A percentile compares a stretch with the other conserved stretches of the same genome.
phyloP scores from a whole-genome alignment of 2,888 invertebrate genomes.

The Anthophora plumipes region DNA sequence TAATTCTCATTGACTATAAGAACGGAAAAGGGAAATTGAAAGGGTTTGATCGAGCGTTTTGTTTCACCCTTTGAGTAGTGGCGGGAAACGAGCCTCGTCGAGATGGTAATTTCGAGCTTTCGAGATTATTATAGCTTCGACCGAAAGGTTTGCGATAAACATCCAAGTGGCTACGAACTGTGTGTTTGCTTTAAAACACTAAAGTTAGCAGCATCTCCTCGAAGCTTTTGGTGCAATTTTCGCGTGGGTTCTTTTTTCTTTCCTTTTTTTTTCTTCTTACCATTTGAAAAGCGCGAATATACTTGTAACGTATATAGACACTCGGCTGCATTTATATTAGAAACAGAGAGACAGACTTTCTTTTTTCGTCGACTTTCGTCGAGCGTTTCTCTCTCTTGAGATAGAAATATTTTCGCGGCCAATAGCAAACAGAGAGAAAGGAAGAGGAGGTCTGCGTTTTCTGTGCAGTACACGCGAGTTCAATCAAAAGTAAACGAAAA shows the following conservation, averaged over 20 bases:
- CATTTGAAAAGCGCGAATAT: background rate
- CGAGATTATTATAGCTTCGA: slow-evolving; percentile 11
- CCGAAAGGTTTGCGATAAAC: slow-evolving; percentile 3
- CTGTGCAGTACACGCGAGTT: slow-evolving; percentile 3
- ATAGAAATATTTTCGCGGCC: background rate
- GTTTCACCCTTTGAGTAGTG: background rate
- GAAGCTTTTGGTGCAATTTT: background rate
- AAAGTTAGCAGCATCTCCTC: background rate
- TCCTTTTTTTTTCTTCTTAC: too few relatives aligned
- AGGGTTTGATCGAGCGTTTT: slow-evolving; percentile 3
- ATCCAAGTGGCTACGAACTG: background rate
- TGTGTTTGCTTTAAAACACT: background rate
- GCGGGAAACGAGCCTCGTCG: background rate
- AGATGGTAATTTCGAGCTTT: slow-evolving; percentile 5
- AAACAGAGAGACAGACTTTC: background rate
- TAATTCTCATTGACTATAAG: slow-evolving; percentile 14
- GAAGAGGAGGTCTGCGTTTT: background rate
- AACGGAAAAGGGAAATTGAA: background rate
- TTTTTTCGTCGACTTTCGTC: background rate
- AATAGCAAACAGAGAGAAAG: background rate
- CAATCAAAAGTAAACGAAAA: slow-evolving; percentile 36
- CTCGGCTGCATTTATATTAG: background rate
- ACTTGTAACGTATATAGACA: too few relatives aligned
- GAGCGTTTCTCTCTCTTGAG: background rate
- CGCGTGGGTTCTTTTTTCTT: background rate